A percentile compares a stretch with the other conserved stretches of the same genome.
phyloP scores from a whole-genome alignment of 2,888 invertebrate species.

The Callyntrura guangdongensis region DNA sequence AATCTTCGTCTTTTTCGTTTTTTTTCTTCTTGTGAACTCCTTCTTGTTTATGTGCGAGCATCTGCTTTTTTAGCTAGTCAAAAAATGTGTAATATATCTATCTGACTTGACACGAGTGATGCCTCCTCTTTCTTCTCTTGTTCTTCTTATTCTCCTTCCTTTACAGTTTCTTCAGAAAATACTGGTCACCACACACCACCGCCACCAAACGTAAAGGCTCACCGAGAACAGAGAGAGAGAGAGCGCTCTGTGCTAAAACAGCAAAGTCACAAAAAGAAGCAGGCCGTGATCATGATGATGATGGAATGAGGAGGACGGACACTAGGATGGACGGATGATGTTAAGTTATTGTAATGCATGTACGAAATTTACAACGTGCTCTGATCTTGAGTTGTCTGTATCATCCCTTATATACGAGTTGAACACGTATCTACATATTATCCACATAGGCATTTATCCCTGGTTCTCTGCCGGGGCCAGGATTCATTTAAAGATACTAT shows the following conservation, averaged over 20 bases:
- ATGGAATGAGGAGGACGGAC: slow-evolving; percentile 76
- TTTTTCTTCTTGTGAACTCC: slow-evolving; percentile 57
- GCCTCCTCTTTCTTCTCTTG: slow-evolving; percentile 71
- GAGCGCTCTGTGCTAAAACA: slow-evolving; percentile 4
- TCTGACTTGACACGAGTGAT: slow-evolving; percentile 73
- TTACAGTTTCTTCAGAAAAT: slow-evolving; percentile 54
- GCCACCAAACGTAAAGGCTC: not conserved
- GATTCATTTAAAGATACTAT: no score
- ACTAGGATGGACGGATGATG: slow-evolving; percentile 71
- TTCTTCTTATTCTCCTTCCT: slow-evolving; percentile 37
- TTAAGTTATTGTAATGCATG: slow-evolving; percentile 69
- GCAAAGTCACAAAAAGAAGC: slow-evolving; percentile 60
- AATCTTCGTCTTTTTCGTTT: slow-evolving; percentile 40
- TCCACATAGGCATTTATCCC: not conserved
- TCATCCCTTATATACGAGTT: not conserved
- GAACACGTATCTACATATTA: not conserved
- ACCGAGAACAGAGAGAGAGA: no score
- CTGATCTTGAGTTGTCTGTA: slow-evolving; percentile 51
- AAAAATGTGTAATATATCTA: slow-evolving; percentile 77
- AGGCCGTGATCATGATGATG: slow-evolving; percentile 42
- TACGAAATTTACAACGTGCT: slow-evolving; percentile 73
- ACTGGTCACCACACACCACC: slow-evolving; percentile 58
- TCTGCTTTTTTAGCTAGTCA: slow-evolving; percentile 76
- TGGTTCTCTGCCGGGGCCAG: not conserved
- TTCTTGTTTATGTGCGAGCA: slow-evolving; percentile 65